phyloP scores from a whole-genome alignment of 2,113 vertebrate genomes.

The Zosterops pallidus region DNA sequence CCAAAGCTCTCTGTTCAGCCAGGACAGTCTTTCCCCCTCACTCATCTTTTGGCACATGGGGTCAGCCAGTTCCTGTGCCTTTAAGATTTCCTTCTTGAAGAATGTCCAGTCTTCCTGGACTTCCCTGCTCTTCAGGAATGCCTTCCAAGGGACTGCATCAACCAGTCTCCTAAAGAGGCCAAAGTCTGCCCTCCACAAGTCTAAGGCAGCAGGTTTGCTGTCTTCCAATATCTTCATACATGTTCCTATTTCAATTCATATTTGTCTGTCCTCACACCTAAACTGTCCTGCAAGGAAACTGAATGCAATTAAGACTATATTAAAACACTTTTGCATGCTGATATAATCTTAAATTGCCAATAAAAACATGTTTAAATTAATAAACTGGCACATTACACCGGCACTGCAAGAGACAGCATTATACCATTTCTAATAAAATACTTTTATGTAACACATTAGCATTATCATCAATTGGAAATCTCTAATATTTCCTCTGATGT shows the following conservation, averaged over 20 bases:
- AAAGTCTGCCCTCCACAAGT: neutral
- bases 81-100: neutral
- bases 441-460: constrained; percentile 3
- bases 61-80: neutral
- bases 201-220: neutral
- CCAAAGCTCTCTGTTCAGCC: neutral
- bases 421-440: constrained; percentile 32
- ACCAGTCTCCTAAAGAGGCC: neutral
- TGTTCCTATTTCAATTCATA: neutral
- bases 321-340: neutral
- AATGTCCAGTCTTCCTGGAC: neutral
- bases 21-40: accelerated
- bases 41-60: neutral
- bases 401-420: neutral
- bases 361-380: constrained; percentile 38
- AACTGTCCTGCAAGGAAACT: neutral
- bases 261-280: neutral
- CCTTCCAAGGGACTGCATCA: neutral
- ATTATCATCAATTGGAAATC: constrained; percentile 48
- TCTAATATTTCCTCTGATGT: constrained; percentile 44
- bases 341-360: constrained; percentile 6
- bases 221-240: neutral
- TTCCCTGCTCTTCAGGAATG: neutral
- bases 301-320: neutral
- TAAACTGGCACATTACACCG: constrained; percentile 40